phyloP scores from a whole-genome alignment of 2,888 invertebrate species.

The Campaea margaritaria region DNA sequence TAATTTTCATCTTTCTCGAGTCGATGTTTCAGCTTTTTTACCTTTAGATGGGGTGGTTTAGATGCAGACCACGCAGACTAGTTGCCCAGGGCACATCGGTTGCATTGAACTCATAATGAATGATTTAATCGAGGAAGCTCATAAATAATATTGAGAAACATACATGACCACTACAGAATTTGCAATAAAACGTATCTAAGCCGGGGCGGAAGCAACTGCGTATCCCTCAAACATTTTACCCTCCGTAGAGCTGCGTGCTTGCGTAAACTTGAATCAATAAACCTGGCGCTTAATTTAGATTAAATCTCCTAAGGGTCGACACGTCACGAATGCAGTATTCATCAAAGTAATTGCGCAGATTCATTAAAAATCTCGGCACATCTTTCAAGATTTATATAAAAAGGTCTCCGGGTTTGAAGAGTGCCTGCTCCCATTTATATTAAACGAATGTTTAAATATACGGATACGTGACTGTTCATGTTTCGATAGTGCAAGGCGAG shows the following conservation, averaged over 20 bases:
- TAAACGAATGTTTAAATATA: slow-evolving; percentile 63
- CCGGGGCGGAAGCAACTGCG: neutral
- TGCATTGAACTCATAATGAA: too few relatives aligned
- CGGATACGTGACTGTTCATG: too few relatives aligned
- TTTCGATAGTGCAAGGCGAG: too few relatives aligned
- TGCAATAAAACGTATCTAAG: too few relatives aligned
- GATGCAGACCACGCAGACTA: too few relatives aligned
- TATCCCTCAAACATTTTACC: neutral
- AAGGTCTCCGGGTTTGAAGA: slow-evolving; percentile 65
- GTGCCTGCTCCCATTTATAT: slow-evolving; percentile 57
- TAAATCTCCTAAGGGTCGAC: slow-evolving; percentile 51
- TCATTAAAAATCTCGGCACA: slow-evolving; percentile 80
- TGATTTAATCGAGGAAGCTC: too few relatives aligned
- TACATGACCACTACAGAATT: too few relatives aligned
- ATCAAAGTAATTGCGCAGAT: slow-evolving; percentile 79
- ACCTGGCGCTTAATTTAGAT: slow-evolving; percentile 58
- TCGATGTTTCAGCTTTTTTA: too few relatives aligned
- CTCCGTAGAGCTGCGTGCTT: slow-evolving; percentile 1
- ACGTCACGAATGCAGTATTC: slow-evolving; percentile 70
- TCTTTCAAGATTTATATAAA: slow-evolving; percentile 81
- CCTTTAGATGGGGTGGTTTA: too few relatives aligned
- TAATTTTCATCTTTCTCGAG: too few relatives aligned
- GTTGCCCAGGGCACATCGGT: too few relatives aligned
- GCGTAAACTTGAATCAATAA: slow-evolving; percentile 62
- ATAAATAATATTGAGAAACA: too few relatives aligned